Base-by-base conservation (phyloP, 2,888 invertebrate genomes). In the Dryococelus australis region DNA sequence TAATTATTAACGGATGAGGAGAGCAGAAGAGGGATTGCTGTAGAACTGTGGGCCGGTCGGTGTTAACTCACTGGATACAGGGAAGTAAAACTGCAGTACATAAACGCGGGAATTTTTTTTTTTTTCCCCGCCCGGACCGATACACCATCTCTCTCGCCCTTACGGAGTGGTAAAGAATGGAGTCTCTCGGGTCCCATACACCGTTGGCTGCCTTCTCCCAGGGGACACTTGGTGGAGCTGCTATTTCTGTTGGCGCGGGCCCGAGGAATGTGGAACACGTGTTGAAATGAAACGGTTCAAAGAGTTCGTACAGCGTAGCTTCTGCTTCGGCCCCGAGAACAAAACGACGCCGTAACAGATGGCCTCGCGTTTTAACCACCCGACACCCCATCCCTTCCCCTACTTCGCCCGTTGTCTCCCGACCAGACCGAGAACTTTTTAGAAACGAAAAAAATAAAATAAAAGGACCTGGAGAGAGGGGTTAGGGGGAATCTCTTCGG, bases 201-300 rank as follows among this genome's bases (percentile, higher is more conserved):
- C 65, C 65, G 4, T 24, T 65, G 65, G 65, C 65, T 24, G 51
- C n/a, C 65, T 65, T n/a, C 24, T n/a, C 65, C 65, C 65, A 12
- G 65, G 65, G 65, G 65, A 65, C 65, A 65, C 65, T 65, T 65
- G 20, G 65, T 8, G 65, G 65, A n/a, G 65, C 13, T 8, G 20
- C 20, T 65, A 24, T 65, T 24, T 65, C 24, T 51, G 51, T 51
- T 51, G 35, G 35, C 16, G 10, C 9, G 65, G 65, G 65, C 65
- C 13, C 65, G 13, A 5, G 65, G 65, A 65, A 65, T 65, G 65
- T 65, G 65, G 65, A 65, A 65, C 65, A 65, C 65, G 65, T 65
- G 65, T 65, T 65, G 65, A 65, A 65, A 65, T 65, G 65, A 65
- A 65, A 65, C 65, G 65, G 65, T 65, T 65, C 65, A 65, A 65